phyloP scores from a whole-genome alignment of 2,113 vertebrate genomes.

The Nothocercus julius region DNA sequence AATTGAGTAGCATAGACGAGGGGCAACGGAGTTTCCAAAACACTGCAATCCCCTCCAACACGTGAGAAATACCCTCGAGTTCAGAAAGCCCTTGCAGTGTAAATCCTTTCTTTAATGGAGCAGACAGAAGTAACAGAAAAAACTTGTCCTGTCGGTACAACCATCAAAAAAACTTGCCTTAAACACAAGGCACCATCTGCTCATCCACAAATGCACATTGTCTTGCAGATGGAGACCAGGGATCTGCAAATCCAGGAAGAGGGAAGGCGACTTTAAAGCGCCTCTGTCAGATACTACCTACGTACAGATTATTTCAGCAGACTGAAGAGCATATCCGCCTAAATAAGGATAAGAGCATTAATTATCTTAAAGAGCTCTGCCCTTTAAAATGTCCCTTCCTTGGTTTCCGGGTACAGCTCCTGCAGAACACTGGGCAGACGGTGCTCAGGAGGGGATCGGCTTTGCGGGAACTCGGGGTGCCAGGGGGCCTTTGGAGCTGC shows the following conservation, averaged over 20 bases:
- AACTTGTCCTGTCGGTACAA: background rate
- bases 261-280: background rate
- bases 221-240: background rate
- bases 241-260: background rate
- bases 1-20: background rate
- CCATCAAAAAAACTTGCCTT: background rate
- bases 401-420: background rate
- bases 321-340: background rate
- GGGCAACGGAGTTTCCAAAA: background rate
- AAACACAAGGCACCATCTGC: background rate
- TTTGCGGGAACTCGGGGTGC: background rate
- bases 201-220: background rate
- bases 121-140: background rate
- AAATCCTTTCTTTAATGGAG: background rate
- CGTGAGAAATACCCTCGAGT: background rate
- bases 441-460: background rate
- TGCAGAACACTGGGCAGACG: background rate
- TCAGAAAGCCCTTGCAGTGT: background rate
- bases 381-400: background rate
- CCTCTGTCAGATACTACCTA: background rate
- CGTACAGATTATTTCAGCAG: background rate
- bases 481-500: fast-evolving
- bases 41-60: background rate
- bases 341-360: background rate
- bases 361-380: background rate